Percentiles rank a stretch among this genome's conserved stretches.
Evolutionary conservation across 2,113 vertebrate species (phyloP).

Genomic region (Coreoperca whiteheadi): DNA sequence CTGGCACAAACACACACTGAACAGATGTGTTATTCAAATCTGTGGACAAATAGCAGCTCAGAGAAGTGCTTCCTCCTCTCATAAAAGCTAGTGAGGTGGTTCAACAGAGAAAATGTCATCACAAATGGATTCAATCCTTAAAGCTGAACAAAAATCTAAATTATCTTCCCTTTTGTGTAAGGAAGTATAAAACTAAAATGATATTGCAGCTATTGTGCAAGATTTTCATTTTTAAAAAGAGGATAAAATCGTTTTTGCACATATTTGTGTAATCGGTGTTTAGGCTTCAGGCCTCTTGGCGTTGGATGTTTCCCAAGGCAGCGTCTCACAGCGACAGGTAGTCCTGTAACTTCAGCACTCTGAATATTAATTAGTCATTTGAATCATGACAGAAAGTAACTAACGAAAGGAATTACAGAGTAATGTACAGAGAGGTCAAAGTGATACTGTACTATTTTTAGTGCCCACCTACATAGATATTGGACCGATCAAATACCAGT

Average conservation of each 20-base stretch:
- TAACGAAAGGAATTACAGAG: background rate
- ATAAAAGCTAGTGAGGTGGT: slow-evolving; percentile 10
- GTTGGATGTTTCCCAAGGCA: too few relatives aligned
- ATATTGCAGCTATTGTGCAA: too few relatives aligned
- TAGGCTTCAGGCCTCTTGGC: too few relatives aligned
- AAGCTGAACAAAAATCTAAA: background rate
- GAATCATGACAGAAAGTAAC: too few relatives aligned
- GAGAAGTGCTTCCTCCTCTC: slow-evolving; percentile 1
- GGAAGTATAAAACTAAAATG: background rate
- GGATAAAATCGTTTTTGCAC: background rate
- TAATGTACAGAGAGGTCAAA: background rate
- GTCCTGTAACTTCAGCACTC: too few relatives aligned
- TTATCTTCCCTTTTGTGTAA: background rate
- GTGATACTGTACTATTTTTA: too few relatives aligned
- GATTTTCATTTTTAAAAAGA: background rate
- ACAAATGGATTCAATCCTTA: background rate
- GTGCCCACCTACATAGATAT: too few relatives aligned
- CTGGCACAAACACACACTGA: slow-evolving; percentile 50
- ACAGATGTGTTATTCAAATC: slow-evolving; percentile 72
- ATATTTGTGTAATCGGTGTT: too few relatives aligned
- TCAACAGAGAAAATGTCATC: background rate
- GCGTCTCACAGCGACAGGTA: too few relatives aligned
- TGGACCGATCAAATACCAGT: too few relatives aligned
- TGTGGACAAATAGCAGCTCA: slow-evolving; percentile 35
- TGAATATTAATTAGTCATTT: too few relatives aligned